Evolutionary conservation across 2,888 invertebrate species (phyloP).

Genomic region (Sclerodermus sp.): DNA sequence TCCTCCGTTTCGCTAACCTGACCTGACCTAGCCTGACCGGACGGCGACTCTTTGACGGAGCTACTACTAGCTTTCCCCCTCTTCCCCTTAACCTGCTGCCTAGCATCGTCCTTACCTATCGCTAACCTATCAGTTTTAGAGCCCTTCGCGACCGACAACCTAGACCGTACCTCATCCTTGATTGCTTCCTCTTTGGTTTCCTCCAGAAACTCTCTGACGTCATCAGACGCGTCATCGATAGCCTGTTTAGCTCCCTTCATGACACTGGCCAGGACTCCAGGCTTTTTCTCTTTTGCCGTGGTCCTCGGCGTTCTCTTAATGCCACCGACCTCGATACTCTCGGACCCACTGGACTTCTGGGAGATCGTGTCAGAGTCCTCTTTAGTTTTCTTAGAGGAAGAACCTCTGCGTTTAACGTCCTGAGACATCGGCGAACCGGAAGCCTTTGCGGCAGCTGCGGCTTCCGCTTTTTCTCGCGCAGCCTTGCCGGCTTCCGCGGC

Average conservation of each 20-base stretch:
- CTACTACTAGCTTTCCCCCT: neutral
- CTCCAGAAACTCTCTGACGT: constrained; percentile 20
- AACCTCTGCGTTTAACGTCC: neutral
- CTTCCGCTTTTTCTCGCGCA: constrained; percentile 11
- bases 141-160: constrained; percentile 37
- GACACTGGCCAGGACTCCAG: too few relatives aligned
- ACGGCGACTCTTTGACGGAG: too few relatives aligned
- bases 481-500: constrained; percentile 12
- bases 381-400: constrained; percentile 1
- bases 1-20: too few relatives aligned
- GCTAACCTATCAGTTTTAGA: constrained; percentile 32
- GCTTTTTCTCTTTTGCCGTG: too few relatives aligned
- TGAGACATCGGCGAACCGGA: neutral
- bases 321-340: too few relatives aligned
- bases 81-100: too few relatives aligned
- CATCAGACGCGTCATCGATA: too few relatives aligned
- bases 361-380: constrained; percentile 11
- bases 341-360: constrained; percentile 8
- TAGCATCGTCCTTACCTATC: constrained; percentile 21
- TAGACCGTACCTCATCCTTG: too few relatives aligned
- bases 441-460: constrained; percentile 6
- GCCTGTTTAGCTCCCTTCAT: too few relatives aligned
- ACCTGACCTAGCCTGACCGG: too few relatives aligned
- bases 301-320: too few relatives aligned
- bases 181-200: too few relatives aligned